Evolutionary conservation across 2,797 vertebrate species (phyloP), one percentile per base, ranked within the genome.

Genomic region (Pangasius mekongensis): DNA sequence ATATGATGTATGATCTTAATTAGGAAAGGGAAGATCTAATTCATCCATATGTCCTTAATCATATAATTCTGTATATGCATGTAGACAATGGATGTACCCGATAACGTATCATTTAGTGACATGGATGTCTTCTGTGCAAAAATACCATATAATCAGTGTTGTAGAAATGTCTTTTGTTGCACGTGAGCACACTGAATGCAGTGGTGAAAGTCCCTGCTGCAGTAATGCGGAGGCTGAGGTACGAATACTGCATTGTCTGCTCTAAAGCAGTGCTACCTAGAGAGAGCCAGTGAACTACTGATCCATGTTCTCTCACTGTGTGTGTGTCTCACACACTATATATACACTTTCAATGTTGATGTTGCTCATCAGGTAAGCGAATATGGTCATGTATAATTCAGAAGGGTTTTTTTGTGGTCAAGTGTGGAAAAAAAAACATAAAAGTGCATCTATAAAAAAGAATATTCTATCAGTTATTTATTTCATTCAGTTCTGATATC

Each of bases 201-300:
- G 82, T 67, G 64, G 47, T 64, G 22, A 64, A 78, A 81, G 22
- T 16, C 47, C 62, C 62, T 81, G 20, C 86, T 87, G 86, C 86
- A 87, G 77, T 81, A 82, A 82, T 86, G 71, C 56, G 56, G 85
- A 77, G 71, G 71, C 69, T 47, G 69, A 49, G 85, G 85, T 84
- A 84, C 62, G 64, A 67, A 84, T 84, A 84, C 64, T 84, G 62
- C 82, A 84, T 84, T 84, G 82, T 84, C 62, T 84, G 82, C 82
- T 86, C 39, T n/a, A 78, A 78, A 77, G 43, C 43, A 52, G 56
- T 24, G 58, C 74, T 78, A 66, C 85, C 58, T 39, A 49, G 76
- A 80, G 60, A 52, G 30, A 86, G 27, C 85, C 47, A n/a, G 43
- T 39, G 74, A 67, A 86, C 85, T 67, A 60, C 84, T 66, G 76